Percentiles rank a stretch among this genome's conserved stretches.
Evolutionary conservation across 2,888 invertebrate species (phyloP).

Genomic region (Panzeria rudis): DNA sequence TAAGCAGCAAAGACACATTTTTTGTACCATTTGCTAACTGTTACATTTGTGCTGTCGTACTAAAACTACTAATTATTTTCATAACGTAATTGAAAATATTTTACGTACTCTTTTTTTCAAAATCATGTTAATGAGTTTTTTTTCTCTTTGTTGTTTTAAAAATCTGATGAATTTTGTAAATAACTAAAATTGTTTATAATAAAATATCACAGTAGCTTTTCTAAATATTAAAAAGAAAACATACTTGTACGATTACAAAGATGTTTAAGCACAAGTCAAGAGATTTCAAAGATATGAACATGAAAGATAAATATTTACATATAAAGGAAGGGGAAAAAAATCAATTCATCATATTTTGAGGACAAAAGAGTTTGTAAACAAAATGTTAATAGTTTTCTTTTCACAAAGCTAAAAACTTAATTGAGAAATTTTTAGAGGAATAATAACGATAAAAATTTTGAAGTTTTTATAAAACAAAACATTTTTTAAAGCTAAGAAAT

Average conservation of each 20-base stretch:
- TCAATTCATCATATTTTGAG: constrained; percentile 31
- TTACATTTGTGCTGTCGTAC: background rate
- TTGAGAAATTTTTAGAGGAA: background rate
- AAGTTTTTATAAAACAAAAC: background rate
- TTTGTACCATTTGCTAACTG: background rate
- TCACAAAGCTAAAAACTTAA: background rate
- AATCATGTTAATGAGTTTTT: constrained; percentile 4
- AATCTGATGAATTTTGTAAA: constrained; percentile 63
- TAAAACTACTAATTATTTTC: background rate
- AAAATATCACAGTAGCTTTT: constrained; percentile 63
- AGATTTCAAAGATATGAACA: constrained; percentile 58
- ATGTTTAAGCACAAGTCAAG: constrained; percentile 31
- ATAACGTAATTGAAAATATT: background rate
- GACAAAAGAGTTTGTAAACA: constrained; percentile 19
- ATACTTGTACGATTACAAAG: background rate
- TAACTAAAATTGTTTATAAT: constrained; percentile 55
- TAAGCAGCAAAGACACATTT: too few species aligned
- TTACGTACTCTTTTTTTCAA: constrained; percentile 25
- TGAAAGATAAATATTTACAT: constrained; percentile 14
- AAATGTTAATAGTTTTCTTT: constrained; percentile 1
- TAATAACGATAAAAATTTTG: background rate
- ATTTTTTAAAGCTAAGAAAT: background rate
- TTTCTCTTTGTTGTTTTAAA: constrained; percentile 26
- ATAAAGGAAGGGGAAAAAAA: background rate
- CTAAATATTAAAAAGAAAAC: constrained; percentile 35